These are phyloP conservation scores for Drosophila mettleri DNA, from an alignment of 2,888 invertebrate species.

Conservation along the genomic window DNA sequence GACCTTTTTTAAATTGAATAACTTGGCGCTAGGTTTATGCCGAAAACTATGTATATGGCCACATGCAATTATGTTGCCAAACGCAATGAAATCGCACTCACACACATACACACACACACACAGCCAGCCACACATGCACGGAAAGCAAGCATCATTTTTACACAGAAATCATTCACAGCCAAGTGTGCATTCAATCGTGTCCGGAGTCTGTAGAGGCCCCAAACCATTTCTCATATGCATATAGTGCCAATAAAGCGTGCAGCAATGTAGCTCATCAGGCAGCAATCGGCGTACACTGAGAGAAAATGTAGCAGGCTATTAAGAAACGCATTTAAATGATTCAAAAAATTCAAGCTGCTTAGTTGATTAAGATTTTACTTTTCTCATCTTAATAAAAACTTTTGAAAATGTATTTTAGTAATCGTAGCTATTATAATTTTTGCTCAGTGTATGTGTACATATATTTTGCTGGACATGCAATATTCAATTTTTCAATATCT, in stretches of 20 bases:
- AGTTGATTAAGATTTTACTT: neutral
- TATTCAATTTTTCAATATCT: conserved; percentile 81
- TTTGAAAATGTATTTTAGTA: neutral
- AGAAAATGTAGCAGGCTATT: too few relatives aligned
- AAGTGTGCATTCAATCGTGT: conserved; percentile 72
- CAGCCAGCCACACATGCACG: neutral
- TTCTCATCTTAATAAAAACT: too few relatives aligned
- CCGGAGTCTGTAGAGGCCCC: conserved; percentile 24
- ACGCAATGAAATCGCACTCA: conserved; percentile 60
- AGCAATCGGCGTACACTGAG: conserved; percentile 33
- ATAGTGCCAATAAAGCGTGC: conserved; percentile 71
- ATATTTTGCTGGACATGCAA: conserved; percentile 61
- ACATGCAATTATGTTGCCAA: conserved; percentile 74
- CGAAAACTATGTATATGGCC: conserved; percentile 45
- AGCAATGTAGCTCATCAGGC: conserved; percentile 57
- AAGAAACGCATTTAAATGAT: too few relatives aligned
- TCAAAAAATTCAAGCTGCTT: too few relatives aligned
- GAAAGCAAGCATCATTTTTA: conserved; percentile 58
- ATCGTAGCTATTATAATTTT: neutral
- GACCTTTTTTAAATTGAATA: conserved; percentile 60
- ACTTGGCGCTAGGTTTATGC: conserved; percentile 41
- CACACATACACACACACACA: conserved; percentile 7
- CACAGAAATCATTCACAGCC: conserved; percentile 76
- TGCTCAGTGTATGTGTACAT: conserved; percentile 22
- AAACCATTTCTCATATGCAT: conserved; percentile 37